Conservation (phyloP, 2,113 vertebrate genomes). For the Rhynchopsitta pachyrhyncha region DNA sequence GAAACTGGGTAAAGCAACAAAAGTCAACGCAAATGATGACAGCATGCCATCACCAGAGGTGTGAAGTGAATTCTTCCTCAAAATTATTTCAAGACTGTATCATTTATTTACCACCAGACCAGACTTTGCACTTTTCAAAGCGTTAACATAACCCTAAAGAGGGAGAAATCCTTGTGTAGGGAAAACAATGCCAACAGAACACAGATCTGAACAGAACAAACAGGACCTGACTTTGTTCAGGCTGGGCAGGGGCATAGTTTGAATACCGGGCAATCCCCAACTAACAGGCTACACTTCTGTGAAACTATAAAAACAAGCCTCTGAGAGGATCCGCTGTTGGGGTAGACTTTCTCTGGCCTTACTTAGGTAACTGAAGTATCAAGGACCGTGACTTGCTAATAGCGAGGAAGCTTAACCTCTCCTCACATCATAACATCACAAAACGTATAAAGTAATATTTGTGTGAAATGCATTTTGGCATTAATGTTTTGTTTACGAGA, state of each 20-base stretch:
- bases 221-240: not conserved
- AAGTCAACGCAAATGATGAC: not conserved
- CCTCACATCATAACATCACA: rapidly evolving
- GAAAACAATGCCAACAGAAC: not conserved
- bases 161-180: not conserved
- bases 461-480: not conserved
- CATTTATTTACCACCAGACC: not conserved
- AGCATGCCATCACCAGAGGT: not conserved
- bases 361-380: not conserved
- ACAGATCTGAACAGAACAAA: not conserved
- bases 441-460: not conserved
- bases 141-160: not conserved
- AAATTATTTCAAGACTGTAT: not conserved
- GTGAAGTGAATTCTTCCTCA: not conserved
- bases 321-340: not conserved
- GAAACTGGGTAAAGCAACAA: constrained; percentile 7
- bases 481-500: not conserved
- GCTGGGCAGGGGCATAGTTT: not conserved
- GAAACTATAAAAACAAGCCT: not conserved
- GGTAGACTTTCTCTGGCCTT: not conserved
- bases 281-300: not conserved
- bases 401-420: not conserved
- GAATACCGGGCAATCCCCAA: not conserved
- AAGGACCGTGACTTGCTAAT: not conserved
- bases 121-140: not conserved